Conservation (phyloP, 2,888 invertebrate genomes). For the Uropetala carovei region DNA sequence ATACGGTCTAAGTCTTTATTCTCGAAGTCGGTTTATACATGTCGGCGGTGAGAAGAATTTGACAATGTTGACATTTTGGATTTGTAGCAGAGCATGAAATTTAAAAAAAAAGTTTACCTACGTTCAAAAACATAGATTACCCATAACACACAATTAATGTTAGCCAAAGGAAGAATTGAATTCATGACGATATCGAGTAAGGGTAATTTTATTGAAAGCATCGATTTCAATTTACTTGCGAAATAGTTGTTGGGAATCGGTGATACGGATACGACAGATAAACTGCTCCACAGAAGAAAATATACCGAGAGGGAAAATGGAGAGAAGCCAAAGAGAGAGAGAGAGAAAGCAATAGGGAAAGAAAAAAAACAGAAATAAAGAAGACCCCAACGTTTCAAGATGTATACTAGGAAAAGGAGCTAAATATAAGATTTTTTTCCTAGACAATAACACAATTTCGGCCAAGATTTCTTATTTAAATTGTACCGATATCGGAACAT, state of each 20-base stretch:
- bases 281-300: slow-evolving; percentile 27
- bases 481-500: background rate
- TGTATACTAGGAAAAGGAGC: slow-evolving; percentile 14
- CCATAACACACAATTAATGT: too few relatives aligned
- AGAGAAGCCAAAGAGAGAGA: slow-evolving; percentile 47
- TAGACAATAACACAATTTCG: background rate
- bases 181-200: background rate
- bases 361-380: background rate
- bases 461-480: background rate
- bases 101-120: too few relatives aligned
- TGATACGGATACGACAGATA: background rate
- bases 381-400: slow-evolving; percentile 19
- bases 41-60: too few relatives aligned
- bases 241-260: background rate
- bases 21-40: too few relatives aligned
- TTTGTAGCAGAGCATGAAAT: too few relatives aligned
- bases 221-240: background rate
- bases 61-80: too few relatives aligned
- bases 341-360: slow-evolving; percentile 22
- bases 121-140: too few relatives aligned
- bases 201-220: background rate
- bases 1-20: too few relatives aligned
- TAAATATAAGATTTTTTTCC: background rate
- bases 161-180: too few relatives aligned
- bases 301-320: slow-evolving; percentile 37